phyloP scores from a whole-genome alignment of 2,888 invertebrate species.

The Ariolimax columbianus region DNA sequence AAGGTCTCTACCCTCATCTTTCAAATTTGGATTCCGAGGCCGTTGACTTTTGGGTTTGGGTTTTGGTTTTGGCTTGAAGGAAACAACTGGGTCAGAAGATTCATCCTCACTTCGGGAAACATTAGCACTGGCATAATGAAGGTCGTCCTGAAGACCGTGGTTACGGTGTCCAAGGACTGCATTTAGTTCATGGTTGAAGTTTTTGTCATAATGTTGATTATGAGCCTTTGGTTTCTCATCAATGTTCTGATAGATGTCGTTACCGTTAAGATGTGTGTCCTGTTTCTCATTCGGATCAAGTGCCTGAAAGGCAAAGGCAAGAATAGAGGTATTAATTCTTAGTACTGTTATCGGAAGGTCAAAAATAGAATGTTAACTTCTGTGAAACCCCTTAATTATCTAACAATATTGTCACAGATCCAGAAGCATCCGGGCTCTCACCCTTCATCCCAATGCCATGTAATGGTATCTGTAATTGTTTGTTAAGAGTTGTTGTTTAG shows the following conservation, averaged over 20 bases:
- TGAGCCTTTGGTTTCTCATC: not conserved
- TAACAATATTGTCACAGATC: too few species aligned
- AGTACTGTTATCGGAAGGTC: not conserved
- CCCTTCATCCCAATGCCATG: too few species aligned
- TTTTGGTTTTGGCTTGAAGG: constrained; percentile 1
- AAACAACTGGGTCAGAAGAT: not conserved
- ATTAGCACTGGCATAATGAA: constrained; percentile 21
- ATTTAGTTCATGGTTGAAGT: not conserved
- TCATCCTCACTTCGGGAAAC: constrained; percentile 35
- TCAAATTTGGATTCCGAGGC: too few species aligned
- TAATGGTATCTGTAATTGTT: too few species aligned
- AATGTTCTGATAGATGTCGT: not conserved
- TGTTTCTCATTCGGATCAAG: not conserved
- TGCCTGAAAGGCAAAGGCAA: constrained; percentile 47
- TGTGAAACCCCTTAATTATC: constrained; percentile 4
- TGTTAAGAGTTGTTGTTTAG: too few species aligned
- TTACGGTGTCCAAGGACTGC: too few species aligned
- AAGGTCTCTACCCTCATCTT: constrained; percentile 11
- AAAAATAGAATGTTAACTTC: not conserved
- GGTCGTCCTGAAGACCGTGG: not conserved
- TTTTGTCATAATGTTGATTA: not conserved
- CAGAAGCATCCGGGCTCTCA: too few species aligned
- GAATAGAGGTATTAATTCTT: constrained; percentile 21
- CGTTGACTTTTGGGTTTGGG: constrained; percentile 7
- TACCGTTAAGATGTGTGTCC: not conserved